phyloP scores from a whole-genome alignment of 2,888 invertebrate species.

The Apamea anceps region DNA sequence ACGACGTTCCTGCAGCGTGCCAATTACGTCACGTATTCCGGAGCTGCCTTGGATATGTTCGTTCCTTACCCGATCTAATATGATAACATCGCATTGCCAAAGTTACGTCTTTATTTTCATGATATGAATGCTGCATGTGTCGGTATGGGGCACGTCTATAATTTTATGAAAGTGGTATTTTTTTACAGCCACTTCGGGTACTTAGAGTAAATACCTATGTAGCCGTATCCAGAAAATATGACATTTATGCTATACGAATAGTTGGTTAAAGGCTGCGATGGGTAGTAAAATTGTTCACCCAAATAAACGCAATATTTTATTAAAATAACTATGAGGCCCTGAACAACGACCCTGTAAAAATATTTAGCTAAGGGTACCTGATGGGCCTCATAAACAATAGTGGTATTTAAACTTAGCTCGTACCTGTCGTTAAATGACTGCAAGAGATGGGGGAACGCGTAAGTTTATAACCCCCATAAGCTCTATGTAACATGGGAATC shows the following conservation, averaged over 20 bases:
- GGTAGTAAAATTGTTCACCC: too few species aligned
- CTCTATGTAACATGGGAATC: not conserved
- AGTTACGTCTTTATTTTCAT: constrained; percentile 16
- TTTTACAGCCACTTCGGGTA: not conserved
- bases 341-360: not conserved
- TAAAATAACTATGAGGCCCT: not conserved
- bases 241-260: too few species aligned
- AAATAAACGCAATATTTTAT: not conserved
- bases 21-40: constrained; percentile 28
- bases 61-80: constrained; percentile 17
- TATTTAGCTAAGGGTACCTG: not conserved
- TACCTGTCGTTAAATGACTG: not conserved
- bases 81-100: constrained; percentile 6
- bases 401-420: constrained; percentile 16
- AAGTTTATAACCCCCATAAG: constrained; percentile 15
- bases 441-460: constrained; percentile 12
- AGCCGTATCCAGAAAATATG: not conserved
- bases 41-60: constrained; percentile 16
- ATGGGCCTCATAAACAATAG: constrained; percentile 14
- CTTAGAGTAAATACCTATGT: not conserved
- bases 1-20: constrained; percentile 28
- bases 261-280: too few species aligned
- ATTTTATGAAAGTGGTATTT: constrained; percentile 2
- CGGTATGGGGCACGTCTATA: not conserved
- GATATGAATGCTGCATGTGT: not conserved